phyloP scores from a whole-genome alignment of 2,797 vertebrate species.

The Otus scops region DNA sequence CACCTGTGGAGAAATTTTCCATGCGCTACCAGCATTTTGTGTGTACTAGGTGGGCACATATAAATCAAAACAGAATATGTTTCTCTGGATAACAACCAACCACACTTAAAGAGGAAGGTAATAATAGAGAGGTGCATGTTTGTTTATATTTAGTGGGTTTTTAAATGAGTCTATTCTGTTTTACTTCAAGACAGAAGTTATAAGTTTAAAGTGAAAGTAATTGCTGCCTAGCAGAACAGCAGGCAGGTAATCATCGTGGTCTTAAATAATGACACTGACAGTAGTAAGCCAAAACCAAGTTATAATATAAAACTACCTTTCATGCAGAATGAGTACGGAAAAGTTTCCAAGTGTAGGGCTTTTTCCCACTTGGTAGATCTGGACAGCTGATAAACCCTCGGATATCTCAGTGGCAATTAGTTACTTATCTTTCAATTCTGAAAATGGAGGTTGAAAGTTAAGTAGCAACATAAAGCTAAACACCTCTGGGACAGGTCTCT shows the following conservation, averaged over 20 bases:
- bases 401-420: slow-evolving; percentile 62
- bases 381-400: slow-evolving; percentile 55
- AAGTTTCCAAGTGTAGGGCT: not conserved
- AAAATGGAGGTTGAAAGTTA: slow-evolving; percentile 71
- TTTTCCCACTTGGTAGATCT: slow-evolving; percentile 26
- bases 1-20: not conserved
- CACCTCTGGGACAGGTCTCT: slow-evolving; percentile 52
- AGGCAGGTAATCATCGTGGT: not conserved
- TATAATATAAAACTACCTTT: not conserved
- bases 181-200: not conserved
- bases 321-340: not conserved
- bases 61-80: not conserved
- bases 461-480: slow-evolving; percentile 67
- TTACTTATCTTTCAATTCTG: slow-evolving; percentile 68
- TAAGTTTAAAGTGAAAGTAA: not conserved
- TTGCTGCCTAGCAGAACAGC: not conserved
- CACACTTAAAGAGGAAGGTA: not conserved
- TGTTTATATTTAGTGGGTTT: not conserved
- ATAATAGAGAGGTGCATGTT: not conserved
- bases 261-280: not conserved
- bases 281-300: not conserved
- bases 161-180: not conserved
- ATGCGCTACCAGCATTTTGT: not conserved
- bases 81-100: not conserved
- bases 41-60: not conserved